Evolutionary conservation across 2,888 invertebrate genomes (phyloP).

Genomic region (Ectropis crepuscularia): DNA sequence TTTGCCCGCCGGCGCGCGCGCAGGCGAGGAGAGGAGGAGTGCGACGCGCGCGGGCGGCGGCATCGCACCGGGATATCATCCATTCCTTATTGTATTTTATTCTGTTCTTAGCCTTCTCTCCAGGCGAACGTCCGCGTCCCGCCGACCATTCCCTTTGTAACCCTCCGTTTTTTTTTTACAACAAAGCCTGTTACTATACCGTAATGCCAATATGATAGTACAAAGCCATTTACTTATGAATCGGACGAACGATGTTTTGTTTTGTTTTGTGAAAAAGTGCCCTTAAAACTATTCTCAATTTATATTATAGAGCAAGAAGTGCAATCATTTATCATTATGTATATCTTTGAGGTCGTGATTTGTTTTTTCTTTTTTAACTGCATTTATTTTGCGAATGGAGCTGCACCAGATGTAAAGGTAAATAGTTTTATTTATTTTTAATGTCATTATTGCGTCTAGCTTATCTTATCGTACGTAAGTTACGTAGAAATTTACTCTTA

Average conservation of each 20-base stretch:
- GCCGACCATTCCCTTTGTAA: constrained; percentile 55
- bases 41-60: constrained; percentile 51
- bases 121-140: constrained; percentile 72
- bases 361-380: constrained; percentile 68
- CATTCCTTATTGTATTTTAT: constrained; percentile 78
- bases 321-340: constrained; percentile 60
- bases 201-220: constrained; percentile 69
- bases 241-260: constrained; percentile 59
- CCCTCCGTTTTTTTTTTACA: constrained; percentile 49
- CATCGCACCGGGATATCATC: constrained; percentile 66
- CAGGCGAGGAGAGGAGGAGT: constrained; percentile 44
- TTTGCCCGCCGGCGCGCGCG: constrained; percentile 35
- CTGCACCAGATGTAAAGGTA: constrained; percentile 72
- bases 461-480: neutral
- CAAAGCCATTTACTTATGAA: constrained; percentile 55
- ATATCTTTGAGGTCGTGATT: constrained; percentile 68
- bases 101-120: constrained; percentile 73
- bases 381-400: constrained; percentile 65
- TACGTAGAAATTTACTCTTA: too few relatives aligned
- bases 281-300: constrained; percentile 45
- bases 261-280: constrained; percentile 68
- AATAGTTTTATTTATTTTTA: constrained; percentile 38
- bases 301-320: constrained; percentile 32
- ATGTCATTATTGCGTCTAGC: constrained; percentile 1
- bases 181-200: constrained; percentile 54